Evolutionary conservation across 2,888 invertebrate genomes (phyloP), one percentile per base, ranked within the genome.

Genomic region (Bombyx huttoni): DNA sequence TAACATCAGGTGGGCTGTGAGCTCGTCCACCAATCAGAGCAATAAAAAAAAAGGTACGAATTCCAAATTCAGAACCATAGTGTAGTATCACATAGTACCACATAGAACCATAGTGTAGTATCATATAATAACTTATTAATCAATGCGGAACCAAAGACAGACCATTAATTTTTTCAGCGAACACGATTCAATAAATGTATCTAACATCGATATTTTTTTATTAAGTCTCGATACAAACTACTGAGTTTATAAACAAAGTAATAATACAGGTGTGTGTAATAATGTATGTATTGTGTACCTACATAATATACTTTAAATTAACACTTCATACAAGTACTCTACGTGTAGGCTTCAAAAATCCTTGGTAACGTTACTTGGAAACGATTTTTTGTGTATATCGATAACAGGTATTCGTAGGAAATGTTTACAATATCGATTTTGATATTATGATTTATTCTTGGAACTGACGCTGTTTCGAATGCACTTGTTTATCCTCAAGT

Each of bases 301-400:
- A 12, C 1, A 40, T 40, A 40, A 40, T 40, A 40, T 12, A 40
- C 6, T 40, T 40, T 40, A 40, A 40, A 40, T 40, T 40, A 40
- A 40, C 40, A 40, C 40, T 40, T 12, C 9, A 40, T 40, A 12
- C 12, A 40, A 40, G 40, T 40, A 40, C 40, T 3, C 5, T 40
- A 40, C 40, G 12, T 40, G 24, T 40, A 40, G 52, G 34, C 24
- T 24, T 24, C 2, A 50, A 49, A 35, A 48, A 52, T 52, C 56
- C 62, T 62, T 53, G 60, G 54, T 12, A n/a, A 8, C 46, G 52
- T 52, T 62, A 62, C 59, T 58, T 51, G 54, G 62, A 58, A 58
- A 49, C 40, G 48, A 47, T 51, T 53, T 53, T 55, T 56, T 53
- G 55, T 53, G 49, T 40, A 1, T 51, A 51, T 55, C 52, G 53